phyloP scores from a whole-genome alignment of 1,140 invertebrate genomes.

The Ganaspis sp. region DNA sequence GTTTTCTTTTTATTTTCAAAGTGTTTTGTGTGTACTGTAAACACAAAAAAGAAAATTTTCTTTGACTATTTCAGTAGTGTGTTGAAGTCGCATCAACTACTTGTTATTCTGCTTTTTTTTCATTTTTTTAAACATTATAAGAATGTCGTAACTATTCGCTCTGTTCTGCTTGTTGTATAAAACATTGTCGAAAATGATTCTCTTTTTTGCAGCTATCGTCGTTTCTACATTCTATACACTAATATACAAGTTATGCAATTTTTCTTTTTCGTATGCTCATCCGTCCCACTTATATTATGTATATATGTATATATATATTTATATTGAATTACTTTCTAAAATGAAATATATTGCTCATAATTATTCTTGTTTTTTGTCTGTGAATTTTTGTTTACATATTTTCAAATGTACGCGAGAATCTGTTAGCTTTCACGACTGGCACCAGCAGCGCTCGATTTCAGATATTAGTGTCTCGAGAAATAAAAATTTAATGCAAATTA shows the following conservation, averaged over 20 bases:
- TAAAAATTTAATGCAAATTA: no score
- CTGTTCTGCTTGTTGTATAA: slow-evolving; percentile 75
- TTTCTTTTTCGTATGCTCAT: slow-evolving; percentile 69
- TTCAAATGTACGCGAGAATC: background rate
- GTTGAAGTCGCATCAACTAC: slow-evolving; percentile 46
- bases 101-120: slow-evolving; percentile 54
- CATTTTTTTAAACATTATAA: slow-evolving; percentile 60
- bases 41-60: background rate
- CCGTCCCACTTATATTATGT: slow-evolving; percentile 72
- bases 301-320: background rate
- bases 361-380: slow-evolving; percentile 41
- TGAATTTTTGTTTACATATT: slow-evolving; percentile 41
- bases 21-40: slow-evolving; percentile 33
- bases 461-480: background rate
- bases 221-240: slow-evolving; percentile 77
- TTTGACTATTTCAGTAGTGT: slow-evolving; percentile 50
- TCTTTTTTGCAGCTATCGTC: slow-evolving; percentile 72
- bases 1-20: background rate
- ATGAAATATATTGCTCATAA: slow-evolving; percentile 67
- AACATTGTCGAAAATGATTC: slow-evolving; percentile 76
- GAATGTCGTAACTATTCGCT: slow-evolving; percentile 69
- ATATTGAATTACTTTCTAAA: slow-evolving; percentile 64
- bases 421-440: background rate
- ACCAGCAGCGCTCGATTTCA: background rate
- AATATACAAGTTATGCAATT: slow-evolving; percentile 77